Evolutionary conservation across 2,113 vertebrate species (phyloP).

Genomic region (Gymnobelideus leadbeateri): DNA sequence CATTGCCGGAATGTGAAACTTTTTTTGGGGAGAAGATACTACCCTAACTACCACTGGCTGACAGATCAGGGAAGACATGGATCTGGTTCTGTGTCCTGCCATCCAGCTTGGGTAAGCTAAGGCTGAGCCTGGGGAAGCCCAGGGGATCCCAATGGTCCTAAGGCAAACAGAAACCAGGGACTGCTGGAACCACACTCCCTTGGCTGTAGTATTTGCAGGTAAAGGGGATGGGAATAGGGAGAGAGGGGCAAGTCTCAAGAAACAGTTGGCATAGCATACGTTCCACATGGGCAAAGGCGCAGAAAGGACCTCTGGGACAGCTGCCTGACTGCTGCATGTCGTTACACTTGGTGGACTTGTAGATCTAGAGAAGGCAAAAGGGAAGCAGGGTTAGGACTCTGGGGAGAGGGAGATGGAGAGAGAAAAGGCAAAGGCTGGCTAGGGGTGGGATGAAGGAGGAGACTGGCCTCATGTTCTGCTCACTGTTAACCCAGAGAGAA

Average conservation of each 20-base stretch:
- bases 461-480: not conserved
- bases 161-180: not conserved
- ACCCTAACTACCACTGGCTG: not conserved
- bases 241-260: not conserved
- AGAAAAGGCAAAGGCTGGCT: constrained; percentile 19
- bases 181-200: not conserved
- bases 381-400: not conserved
- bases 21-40: not conserved
- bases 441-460: not conserved
- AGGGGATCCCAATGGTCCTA: not conserved
- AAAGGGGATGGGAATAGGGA: no score
- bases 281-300: constrained; percentile 98
- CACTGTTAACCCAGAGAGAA: not conserved
- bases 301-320: constrained; percentile 99
- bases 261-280: constrained; percentile 85
- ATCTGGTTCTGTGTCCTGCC: not conserved
- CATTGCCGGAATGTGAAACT: not conserved
- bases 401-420: no score
- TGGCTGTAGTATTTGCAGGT: not conserved
- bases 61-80: not conserved
- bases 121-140: not conserved
- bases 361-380: constrained; percentile 88
- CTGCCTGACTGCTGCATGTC: constrained; percentile 98
- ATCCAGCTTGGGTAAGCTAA: not conserved
- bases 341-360: constrained; percentile 98